A percentile compares a stretch with the other conserved stretches of the same genome.
phyloP scores from a whole-genome alignment of 2,113 vertebrate genomes.

The Sialia sialis region DNA sequence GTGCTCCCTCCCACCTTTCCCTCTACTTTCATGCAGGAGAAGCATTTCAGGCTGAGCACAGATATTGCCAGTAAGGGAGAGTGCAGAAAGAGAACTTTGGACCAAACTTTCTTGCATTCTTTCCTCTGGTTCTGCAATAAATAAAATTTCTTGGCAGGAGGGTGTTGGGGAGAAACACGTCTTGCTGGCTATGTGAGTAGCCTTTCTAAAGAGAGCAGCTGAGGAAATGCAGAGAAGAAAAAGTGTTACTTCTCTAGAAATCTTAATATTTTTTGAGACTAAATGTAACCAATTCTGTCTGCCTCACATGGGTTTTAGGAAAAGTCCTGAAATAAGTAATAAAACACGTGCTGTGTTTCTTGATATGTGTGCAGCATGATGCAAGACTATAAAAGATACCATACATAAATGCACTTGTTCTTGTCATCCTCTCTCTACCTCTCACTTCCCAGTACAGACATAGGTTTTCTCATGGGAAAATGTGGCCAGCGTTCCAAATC shows the following conservation, averaged over 20 bases:
- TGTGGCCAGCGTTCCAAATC: background rate
- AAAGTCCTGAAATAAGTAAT: background rate
- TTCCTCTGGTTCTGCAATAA: background rate
- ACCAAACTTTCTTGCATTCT: background rate
- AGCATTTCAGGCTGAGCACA: background rate
- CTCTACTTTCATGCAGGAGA: background rate
- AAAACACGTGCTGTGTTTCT: background rate
- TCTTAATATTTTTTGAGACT: background rate
- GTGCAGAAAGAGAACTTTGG: conserved; percentile 12
- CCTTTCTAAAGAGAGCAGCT: background rate
- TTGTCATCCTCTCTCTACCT: background rate
- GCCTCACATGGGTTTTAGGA: background rate
- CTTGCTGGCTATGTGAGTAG: background rate
- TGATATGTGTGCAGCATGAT: background rate
- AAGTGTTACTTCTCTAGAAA: background rate
- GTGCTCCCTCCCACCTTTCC: background rate
- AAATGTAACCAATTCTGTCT: background rate
- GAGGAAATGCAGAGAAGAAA: background rate
- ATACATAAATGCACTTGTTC: background rate
- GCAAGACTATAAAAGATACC: background rate
- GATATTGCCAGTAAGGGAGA: background rate
- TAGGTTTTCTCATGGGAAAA: background rate
- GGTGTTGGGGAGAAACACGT: background rate
- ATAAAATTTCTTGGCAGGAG: background rate
- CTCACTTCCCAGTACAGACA: background rate